phyloP scores from a whole-genome alignment of 2,113 vertebrate genomes.

The Channa maculata region DNA sequence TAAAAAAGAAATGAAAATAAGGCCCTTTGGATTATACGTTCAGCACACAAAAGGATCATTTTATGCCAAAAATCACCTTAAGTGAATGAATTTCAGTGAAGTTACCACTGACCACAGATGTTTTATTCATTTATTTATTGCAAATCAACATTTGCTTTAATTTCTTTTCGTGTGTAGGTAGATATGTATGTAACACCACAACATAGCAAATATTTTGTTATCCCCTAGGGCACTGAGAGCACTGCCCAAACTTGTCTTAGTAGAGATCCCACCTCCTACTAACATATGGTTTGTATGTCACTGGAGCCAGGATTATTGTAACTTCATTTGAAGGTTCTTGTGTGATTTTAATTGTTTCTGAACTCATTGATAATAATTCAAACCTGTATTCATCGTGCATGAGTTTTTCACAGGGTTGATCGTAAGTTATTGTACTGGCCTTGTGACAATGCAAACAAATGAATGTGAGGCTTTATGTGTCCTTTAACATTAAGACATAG shows the following conservation, averaged over 20 bases:
- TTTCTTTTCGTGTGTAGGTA: not conserved
- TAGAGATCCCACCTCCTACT: not conserved
- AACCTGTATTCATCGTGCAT: not conserved
- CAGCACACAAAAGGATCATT: too few relatives aligned
- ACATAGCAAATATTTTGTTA: not conserved
- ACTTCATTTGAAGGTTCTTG: not conserved
- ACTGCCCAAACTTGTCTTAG: not conserved
- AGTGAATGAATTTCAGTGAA: too few relatives aligned
- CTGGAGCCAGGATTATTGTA: too few relatives aligned
- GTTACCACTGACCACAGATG: too few relatives aligned
- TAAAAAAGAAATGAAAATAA: not conserved
- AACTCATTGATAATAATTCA: not conserved
- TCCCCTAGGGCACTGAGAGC: not conserved
- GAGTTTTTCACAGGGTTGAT: conserved; percentile 3
- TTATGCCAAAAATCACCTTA: too few relatives aligned
- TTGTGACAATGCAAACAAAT: not conserved
- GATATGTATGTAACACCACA: not conserved
- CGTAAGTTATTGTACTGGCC: not conserved
- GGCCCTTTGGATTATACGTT: conserved; percentile 5
- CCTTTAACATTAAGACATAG: not conserved
- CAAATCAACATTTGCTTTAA: not conserved
- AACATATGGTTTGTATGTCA: too few relatives aligned
- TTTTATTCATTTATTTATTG: not conserved
- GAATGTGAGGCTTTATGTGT: not conserved
- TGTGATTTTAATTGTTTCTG: not conserved